These are phyloP conservation scores for Berghia stephanieae DNA, from an alignment of 1,140 invertebrate species.

Conservation along the genomic window DNA sequence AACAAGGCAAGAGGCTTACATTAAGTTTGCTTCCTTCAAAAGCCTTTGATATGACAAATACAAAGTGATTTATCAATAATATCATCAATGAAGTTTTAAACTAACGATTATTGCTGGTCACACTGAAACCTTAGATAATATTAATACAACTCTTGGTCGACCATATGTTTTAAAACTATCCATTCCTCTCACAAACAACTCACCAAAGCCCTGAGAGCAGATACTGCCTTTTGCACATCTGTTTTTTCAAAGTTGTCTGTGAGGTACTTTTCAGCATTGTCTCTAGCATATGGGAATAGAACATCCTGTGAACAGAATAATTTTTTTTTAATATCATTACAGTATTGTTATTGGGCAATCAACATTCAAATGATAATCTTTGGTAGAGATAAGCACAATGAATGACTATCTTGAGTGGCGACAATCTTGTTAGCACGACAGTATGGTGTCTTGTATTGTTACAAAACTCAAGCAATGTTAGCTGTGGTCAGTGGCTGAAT, in stretches of 20 bases:
- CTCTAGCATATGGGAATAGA: conserved; percentile 82
- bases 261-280: conserved; percentile 79
- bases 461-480: no score
- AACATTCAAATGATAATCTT: not conserved
- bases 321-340: not conserved
- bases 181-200: conserved; percentile 19
- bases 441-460: no score
- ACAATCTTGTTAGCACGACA: not conserved
- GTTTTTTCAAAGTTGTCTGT: conserved; percentile 76
- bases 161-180: no score
- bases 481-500: no score
- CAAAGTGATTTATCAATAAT: no score
- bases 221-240: conserved; percentile 76
- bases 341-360: not conserved
- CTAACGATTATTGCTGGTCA: no score
- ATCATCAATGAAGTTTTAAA: no score
- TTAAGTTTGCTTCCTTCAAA: no score
- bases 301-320: conserved; percentile 51
- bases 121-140: no score
- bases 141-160: no score
- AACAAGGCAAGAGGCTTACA: no score
- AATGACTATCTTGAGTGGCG: not conserved
- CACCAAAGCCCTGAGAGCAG: conserved; percentile 70
- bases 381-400: not conserved
- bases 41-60: no score